Base-by-base conservation (phyloP, 2,888 invertebrate species). In the Nomada goodeniana region DNA sequence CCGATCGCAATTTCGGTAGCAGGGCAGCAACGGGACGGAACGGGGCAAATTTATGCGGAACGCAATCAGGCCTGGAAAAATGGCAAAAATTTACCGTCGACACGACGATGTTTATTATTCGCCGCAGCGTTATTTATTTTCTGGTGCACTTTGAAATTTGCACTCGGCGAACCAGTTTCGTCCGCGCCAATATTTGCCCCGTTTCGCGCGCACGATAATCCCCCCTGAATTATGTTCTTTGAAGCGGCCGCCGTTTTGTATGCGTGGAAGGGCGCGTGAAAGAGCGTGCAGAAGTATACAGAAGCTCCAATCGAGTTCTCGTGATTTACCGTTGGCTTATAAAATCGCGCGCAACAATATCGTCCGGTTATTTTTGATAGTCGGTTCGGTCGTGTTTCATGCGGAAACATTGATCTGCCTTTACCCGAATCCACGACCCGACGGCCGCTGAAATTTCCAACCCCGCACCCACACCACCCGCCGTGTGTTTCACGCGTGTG, bases 161-260 rank as follows among this genome's bases (percentile, higher is more conserved):
- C 88, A 85, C 26, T 85, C 79, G 85, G 88, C 85, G 80, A 79
- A 78, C 83, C 88, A 78, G 86, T 81, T 83, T 85, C 88, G 85
- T 83, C 86, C 84, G 55, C 73, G 86, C 82, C 86, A 88, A 88
- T 88, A 88, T 88, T 88, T 88, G 77, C 83, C 70, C 69, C 85
- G 85, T 68, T 85, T 82, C 82, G 81, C 85, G 86, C 81, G 80
- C 65, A 68, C 88, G 86, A 88, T 88, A 86, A 88, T 88, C 88
- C 86, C 86, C 84, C 77, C 82, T 83, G 85, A 88, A 86, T 88
- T 88, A 86, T 86, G 88, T 88, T 86, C 88, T 86, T 88, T 85
- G 84, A 87, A 83, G 80, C 83, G 82, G 76, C 71, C 73, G 69
- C 76, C 69, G 83, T 79, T 83, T 83, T 65, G 86, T 76, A 72